Conservation (phyloP, 2,113 vertebrate species). For the Noturus placidus region DNA sequence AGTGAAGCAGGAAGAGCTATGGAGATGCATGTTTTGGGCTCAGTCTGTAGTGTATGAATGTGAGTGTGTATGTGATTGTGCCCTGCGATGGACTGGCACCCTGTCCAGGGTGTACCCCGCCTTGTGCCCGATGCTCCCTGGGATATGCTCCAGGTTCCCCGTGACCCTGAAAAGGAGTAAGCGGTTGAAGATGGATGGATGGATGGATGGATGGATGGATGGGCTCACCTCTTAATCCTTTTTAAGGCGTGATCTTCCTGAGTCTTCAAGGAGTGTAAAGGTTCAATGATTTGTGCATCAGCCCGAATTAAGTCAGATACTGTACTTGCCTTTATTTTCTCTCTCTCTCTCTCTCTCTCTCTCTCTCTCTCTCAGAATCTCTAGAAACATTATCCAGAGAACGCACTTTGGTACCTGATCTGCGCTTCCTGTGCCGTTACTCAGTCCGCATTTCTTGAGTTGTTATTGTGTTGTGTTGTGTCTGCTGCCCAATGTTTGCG, state of each 20-base stretch:
- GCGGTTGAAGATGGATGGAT: no score
- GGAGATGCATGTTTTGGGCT: neutral
- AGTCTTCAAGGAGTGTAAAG: neutral
- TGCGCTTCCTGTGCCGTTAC: neutral
- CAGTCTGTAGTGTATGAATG: no score
- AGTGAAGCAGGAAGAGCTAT: neutral
- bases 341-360: neutral
- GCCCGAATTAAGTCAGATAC: neutral
- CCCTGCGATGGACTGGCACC: no score
- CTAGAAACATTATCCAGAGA: neutral
- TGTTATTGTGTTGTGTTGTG: neutral
- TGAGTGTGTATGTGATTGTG: no score
- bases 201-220: no score
- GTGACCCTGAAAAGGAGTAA: no score
- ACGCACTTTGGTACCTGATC: neutral
- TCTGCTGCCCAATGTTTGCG: neutral
- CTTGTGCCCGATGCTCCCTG: no score
- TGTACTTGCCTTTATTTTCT: neutral
- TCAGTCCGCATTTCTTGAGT: neutral
- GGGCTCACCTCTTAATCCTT: neutral
- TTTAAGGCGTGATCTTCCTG: neutral
- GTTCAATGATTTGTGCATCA: neutral
- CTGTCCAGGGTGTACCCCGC: no score
- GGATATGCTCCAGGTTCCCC: no score
- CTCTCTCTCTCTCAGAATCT: neutral